phyloP scores from a whole-genome alignment of 2,888 invertebrate genomes.

The Abrostola tripartita region DNA sequence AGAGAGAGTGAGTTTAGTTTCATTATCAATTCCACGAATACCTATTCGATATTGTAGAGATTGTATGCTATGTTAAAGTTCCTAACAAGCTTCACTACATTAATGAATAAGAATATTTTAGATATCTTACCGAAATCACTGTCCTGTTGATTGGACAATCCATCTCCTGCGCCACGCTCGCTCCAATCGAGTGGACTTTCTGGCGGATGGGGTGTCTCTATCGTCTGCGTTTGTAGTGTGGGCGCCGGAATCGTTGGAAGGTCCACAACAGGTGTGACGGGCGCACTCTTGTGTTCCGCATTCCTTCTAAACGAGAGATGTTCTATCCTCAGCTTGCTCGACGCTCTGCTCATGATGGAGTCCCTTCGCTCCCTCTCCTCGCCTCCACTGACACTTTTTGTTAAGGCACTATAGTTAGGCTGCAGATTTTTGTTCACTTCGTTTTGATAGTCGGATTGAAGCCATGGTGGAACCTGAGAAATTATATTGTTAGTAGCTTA shows the following conservation, averaged over 20 bases:
- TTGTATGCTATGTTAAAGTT: no score
- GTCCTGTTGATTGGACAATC: constrained; percentile 95
- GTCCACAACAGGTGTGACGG: constrained; percentile 73
- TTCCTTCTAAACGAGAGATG: constrained; percentile 79
- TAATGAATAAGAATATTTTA: no score
- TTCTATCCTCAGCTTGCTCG: constrained; percentile 82
- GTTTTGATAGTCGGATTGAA: constrained; percentile 89
- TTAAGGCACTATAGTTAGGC: constrained; percentile 82
- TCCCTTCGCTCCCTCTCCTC: constrained; percentile 81
- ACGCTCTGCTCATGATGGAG: constrained; percentile 83
- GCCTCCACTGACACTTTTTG: constrained; percentile 76
- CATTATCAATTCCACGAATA: no score
- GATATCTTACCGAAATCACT: constrained; percentile 91
- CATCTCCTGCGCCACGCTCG: constrained; percentile 93
- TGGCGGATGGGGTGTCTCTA: constrained; percentile 74
- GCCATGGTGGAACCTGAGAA: constrained; percentile 92
- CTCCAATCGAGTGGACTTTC: constrained; percentile 90
- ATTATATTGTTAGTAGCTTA: no score
- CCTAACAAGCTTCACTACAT: no score
- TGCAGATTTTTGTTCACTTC: constrained; percentile 86
- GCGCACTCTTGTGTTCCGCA: constrained; percentile 73
- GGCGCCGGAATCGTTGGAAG: constrained; percentile 66
- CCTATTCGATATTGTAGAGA: no score
- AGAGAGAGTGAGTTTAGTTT: no score
- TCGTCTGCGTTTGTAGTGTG: constrained; percentile 61